phyloP scores from a whole-genome alignment of 2,888 invertebrate species.

The Vanessa cardui region DNA sequence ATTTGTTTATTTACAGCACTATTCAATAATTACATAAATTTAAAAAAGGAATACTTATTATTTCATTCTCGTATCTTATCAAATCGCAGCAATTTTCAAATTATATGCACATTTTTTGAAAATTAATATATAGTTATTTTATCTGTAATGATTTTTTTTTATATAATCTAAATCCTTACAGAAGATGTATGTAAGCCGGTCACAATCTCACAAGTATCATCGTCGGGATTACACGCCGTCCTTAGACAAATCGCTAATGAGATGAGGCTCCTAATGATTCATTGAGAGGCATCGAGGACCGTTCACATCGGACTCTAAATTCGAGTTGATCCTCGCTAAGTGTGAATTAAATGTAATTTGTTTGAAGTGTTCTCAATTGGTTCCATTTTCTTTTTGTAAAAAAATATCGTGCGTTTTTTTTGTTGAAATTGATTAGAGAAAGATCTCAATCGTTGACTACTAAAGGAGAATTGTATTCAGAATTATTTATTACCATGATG shows the following conservation, averaged over 20 bases:
- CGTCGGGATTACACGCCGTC: conserved; percentile 25
- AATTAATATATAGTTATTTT: too few species aligned
- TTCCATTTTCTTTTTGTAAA: conserved; percentile 4
- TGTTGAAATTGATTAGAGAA: background rate
- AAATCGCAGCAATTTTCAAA: too few species aligned
- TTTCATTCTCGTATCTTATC: too few species aligned
- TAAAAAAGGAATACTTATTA: too few species aligned
- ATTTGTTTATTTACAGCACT: too few species aligned
- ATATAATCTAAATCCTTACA: too few species aligned
- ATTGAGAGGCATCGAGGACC: conserved; percentile 34
- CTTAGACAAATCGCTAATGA: conserved; percentile 40
- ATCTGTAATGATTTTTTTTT: too few species aligned
- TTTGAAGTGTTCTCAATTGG: conserved; percentile 18
- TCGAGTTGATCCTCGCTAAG: conserved; percentile 32
- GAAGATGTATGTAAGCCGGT: conserved; percentile 22
- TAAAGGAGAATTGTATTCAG: too few species aligned
- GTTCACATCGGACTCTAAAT: conserved; percentile 32
- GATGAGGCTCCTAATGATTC: conserved; percentile 42
- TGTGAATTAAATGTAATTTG: conserved; percentile 36
- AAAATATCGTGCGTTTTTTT: background rate
- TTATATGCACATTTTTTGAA: too few species aligned
- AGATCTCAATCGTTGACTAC: background rate
- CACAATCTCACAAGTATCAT: conserved; percentile 24
- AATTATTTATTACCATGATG: too few species aligned
- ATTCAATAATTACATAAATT: too few species aligned